These are phyloP conservation scores for Amphilophus citrinellus DNA, from an alignment of 2,113 vertebrate species.

Conservation along the genomic window DNA sequence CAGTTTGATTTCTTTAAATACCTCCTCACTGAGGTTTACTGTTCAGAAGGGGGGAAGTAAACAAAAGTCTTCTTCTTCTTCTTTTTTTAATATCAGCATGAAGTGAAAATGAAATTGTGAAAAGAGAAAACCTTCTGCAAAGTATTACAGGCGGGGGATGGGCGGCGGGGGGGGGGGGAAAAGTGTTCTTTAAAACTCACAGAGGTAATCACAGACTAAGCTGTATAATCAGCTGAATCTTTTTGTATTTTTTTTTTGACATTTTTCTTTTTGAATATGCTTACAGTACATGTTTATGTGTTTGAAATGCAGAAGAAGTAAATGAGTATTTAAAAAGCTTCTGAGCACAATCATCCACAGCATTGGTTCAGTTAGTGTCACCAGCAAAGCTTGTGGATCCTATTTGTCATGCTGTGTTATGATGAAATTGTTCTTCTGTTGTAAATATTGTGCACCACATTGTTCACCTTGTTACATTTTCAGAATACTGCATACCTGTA, in stretches of 20 bases:
- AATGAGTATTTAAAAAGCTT: neutral
- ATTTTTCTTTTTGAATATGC: neutral
- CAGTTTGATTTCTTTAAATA: conserved; percentile 16
- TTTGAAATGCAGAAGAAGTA: conserved; percentile 24
- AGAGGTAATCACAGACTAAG: conserved; percentile 8
- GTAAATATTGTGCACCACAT: conserved; percentile 25
- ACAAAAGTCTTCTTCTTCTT: neutral
- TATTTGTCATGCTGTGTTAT: conserved; percentile 21
- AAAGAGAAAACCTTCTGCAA: neutral
- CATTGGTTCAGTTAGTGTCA: conserved; percentile 20
- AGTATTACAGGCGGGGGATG: neutral
- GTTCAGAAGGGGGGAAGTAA: conserved; percentile 1
- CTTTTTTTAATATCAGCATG: neutral
- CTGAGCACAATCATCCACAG: neutral
- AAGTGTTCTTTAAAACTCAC: neutral
- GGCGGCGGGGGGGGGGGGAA: too few relatives aligned
- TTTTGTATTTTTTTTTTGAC: neutral
- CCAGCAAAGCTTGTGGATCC: conserved; percentile 28
- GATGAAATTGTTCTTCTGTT: conserved; percentile 26
- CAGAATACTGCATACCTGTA: conserved; percentile 25
- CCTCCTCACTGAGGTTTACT: neutral
- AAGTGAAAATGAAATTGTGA: conserved; percentile 12
- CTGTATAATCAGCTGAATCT: neutral
- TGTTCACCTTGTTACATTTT: conserved; percentile 45
- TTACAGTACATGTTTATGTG: conserved; percentile 19